phyloP scores from a whole-genome alignment of 30 jellyfish, hydroid and myxozoan species.

The Rhopilema esculentum region DNA sequence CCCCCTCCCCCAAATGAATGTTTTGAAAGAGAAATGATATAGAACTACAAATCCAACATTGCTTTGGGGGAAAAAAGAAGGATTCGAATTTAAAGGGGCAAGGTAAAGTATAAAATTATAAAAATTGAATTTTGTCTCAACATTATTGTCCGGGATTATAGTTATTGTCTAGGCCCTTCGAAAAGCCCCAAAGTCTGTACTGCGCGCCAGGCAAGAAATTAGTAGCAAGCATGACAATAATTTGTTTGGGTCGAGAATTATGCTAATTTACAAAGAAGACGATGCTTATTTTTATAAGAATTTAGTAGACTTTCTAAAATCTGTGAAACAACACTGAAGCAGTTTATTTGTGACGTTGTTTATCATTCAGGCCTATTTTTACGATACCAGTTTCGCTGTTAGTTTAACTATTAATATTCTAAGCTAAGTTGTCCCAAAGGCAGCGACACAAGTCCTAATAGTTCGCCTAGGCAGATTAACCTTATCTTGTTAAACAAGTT shows the following conservation, averaged over 20 bases:
- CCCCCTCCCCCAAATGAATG: too few species aligned
- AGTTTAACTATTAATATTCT: neutral
- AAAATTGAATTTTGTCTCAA: too few species aligned
- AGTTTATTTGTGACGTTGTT: neutral
- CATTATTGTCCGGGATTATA: too few species aligned
- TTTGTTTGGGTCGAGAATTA: neutral
- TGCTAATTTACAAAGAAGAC: neutral
- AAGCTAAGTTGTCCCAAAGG: neutral
- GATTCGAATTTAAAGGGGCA: too few species aligned
- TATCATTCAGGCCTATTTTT: neutral
- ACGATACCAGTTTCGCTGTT: neutral
- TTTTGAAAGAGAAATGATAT: too few species aligned
- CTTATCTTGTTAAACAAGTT: neutral
- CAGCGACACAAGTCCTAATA: neutral
- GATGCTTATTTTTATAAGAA: too few species aligned
- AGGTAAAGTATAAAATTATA: too few species aligned
- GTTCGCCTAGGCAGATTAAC: neutral
- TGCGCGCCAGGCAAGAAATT: neutral
- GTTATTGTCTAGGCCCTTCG: too few species aligned
- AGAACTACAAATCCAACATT: too few species aligned
- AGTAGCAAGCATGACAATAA: neutral
- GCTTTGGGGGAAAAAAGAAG: too few species aligned
- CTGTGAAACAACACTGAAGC: neutral
- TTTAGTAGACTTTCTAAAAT: neutral
- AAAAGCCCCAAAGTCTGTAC: too few species aligned